Percentiles rank a stretch among this genome's conserved stretches.
These are phyloP conservation scores for Oxyura jamaicensis DNA, from an alignment of 2,113 vertebrate species.

Conservation along the genomic window DNA sequence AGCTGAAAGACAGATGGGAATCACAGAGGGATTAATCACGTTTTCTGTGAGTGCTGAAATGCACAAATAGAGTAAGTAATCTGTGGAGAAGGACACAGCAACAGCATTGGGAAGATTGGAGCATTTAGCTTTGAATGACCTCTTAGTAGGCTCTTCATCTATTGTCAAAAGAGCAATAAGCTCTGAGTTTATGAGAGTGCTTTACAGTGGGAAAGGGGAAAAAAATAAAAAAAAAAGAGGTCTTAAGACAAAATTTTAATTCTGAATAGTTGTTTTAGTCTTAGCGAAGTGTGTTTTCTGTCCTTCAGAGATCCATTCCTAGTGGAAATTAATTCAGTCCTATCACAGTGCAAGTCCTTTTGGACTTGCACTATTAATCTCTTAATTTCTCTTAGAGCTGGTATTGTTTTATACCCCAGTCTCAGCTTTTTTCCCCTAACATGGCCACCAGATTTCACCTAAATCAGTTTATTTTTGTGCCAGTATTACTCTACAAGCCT, in stretches of 20 bases:
- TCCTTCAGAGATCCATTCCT: not conserved
- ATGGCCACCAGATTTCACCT: not conserved
- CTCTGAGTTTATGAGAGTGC: not conserved
- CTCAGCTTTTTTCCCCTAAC: not conserved
- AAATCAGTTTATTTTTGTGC: conserved; percentile 1
- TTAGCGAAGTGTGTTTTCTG: not conserved
- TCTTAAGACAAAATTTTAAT: not conserved
- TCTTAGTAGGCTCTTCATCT: not conserved
- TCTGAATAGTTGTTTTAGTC: not conserved
- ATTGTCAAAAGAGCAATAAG: not conserved
- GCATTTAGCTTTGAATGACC: not conserved
- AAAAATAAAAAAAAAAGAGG: not conserved
- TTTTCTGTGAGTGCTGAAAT: not conserved
- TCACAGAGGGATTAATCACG: not conserved
- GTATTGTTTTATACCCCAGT: not conserved
- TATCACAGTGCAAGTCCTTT: not conserved
- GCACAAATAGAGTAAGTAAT: not conserved
- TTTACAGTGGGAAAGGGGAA: not conserved
- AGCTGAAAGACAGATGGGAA: not conserved
- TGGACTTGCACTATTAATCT: not conserved
- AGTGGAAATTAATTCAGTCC: not conserved
- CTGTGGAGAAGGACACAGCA: not conserved
- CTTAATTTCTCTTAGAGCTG: not conserved
- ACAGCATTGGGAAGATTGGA: not conserved
- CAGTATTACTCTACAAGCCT: not conserved